phyloP scores from a whole-genome alignment of 1,140 invertebrate species.

The Psix sp. region DNA sequence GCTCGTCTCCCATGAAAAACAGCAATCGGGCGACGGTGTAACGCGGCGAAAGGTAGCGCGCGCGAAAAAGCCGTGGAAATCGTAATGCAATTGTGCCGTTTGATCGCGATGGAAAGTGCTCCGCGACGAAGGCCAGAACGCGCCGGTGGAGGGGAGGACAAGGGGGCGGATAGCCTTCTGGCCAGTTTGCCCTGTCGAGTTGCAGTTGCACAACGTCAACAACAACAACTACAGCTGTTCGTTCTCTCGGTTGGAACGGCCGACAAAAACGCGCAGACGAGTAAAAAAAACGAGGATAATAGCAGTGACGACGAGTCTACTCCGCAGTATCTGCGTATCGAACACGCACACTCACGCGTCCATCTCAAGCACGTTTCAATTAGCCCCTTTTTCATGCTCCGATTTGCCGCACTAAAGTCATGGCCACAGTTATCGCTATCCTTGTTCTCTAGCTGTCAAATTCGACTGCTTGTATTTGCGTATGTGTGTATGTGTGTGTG shows the following conservation, averaged over 20 bases:
- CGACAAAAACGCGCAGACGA: slow-evolving; percentile 1
- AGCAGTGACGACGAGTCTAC: slow-evolving; percentile 22
- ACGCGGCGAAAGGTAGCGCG: slow-evolving; percentile 6
- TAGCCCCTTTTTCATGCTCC: slow-evolving; percentile 36
- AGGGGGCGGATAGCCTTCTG: slow-evolving; percentile 29
- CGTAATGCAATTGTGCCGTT: slow-evolving; percentile 51
- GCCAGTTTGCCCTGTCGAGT: slow-evolving; percentile 59
- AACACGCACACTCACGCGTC: slow-evolving; percentile 20
- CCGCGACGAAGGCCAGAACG: slow-evolving; percentile 30
- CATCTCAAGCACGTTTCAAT: slow-evolving; percentile 10
- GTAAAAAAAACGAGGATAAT: slow-evolving; percentile 1
- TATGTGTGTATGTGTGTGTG: not conserved
- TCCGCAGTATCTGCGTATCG: slow-evolving; percentile 26
- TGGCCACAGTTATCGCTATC: not conserved
- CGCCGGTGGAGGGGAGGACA: not conserved
- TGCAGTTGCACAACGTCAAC: slow-evolving; percentile 56
- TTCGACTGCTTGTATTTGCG: not conserved
- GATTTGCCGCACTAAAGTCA: slow-evolving; percentile 20
- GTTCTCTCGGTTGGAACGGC: slow-evolving; percentile 2
- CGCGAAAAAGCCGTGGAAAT: slow-evolving; percentile 22
- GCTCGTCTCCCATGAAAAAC: no score
- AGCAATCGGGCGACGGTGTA: no score
- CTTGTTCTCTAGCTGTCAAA: slow-evolving; percentile 14
- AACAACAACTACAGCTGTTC: slow-evolving; percentile 62
- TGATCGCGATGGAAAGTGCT: slow-evolving; percentile 55